phyloP scores from a whole-genome alignment of 2,797 vertebrate genomes.

The Propithecus deckenii region DNA sequence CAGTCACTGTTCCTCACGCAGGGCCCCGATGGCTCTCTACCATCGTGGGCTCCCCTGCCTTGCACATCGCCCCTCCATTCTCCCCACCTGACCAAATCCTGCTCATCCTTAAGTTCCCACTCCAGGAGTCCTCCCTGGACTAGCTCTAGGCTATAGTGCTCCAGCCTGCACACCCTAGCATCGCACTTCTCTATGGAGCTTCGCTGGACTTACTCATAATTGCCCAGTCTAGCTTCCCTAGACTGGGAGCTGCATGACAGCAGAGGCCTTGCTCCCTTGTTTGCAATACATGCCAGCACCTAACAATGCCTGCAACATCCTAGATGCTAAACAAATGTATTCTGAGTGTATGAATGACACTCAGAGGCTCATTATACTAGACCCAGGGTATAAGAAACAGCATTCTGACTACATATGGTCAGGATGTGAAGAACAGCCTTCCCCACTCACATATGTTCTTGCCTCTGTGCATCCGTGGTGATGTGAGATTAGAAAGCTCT shows the following conservation, averaged over 20 bases:
- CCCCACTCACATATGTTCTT: neutral
- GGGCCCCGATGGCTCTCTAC: neutral
- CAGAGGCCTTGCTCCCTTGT: neutral
- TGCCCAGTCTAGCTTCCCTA: neutral
- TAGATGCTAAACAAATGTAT: neutral
- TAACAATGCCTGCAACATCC: neutral
- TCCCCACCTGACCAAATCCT: neutral
- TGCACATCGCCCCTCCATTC: neutral
- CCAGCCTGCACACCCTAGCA: neutral
- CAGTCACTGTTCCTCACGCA: too few relatives aligned
- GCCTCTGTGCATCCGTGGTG: neutral
- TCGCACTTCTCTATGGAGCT: neutral
- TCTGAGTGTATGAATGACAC: neutral
- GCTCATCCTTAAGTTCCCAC: neutral
- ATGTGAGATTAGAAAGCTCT: neutral
- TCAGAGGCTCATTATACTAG: neutral
- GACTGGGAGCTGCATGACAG: neutral
- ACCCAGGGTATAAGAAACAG: neutral
- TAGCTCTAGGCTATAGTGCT: neutral
- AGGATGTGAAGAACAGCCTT: neutral
- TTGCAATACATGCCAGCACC: neutral
- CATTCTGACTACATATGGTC: neutral
- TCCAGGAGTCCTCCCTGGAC: neutral
- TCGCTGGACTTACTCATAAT: neutral
- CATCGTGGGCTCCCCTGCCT: too few relatives aligned